phyloP scores from a whole-genome alignment of 2,113 vertebrate genomes.

The Zosterops lateralis region DNA sequence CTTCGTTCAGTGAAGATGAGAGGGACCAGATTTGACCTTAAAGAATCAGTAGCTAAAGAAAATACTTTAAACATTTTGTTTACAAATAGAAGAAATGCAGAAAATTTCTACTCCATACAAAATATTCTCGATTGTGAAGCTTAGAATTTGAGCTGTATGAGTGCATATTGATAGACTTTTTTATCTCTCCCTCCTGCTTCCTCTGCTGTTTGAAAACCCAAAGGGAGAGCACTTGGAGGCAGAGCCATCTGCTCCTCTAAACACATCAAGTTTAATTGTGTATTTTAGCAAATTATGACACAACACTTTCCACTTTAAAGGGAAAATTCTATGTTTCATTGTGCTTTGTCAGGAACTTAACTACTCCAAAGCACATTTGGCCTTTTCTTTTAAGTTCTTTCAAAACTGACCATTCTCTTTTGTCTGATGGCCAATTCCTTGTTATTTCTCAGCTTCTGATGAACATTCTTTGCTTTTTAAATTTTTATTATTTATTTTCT shows the following conservation, averaged over 20 bases:
- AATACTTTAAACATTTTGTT: background rate
- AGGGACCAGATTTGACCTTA: background rate
- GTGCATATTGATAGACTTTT: background rate
- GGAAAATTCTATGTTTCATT: background rate
- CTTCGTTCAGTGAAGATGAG: background rate
- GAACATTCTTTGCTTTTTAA: background rate
- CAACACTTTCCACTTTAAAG: background rate
- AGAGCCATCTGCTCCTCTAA: conserved; percentile 10
- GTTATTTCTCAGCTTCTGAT: background rate
- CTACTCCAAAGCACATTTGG: background rate
- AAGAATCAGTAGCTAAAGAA: background rate
- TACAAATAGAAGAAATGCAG: background rate
- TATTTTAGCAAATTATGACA: conserved; percentile 21
- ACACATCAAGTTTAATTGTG: accelerated
- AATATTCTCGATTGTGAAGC: background rate
- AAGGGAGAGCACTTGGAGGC: background rate
- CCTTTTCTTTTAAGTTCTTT: background rate
- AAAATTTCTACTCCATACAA: background rate
- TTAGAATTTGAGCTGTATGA: background rate
- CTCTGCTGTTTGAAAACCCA: background rate
- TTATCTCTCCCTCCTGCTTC: background rate
- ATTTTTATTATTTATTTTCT: background rate
- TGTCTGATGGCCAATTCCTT: background rate
- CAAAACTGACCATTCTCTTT: background rate
- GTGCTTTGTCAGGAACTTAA: background rate